Evolutionary conservation across 2,113 vertebrate genomes (phyloP).

Genomic region (Emberiza fucata): DNA sequence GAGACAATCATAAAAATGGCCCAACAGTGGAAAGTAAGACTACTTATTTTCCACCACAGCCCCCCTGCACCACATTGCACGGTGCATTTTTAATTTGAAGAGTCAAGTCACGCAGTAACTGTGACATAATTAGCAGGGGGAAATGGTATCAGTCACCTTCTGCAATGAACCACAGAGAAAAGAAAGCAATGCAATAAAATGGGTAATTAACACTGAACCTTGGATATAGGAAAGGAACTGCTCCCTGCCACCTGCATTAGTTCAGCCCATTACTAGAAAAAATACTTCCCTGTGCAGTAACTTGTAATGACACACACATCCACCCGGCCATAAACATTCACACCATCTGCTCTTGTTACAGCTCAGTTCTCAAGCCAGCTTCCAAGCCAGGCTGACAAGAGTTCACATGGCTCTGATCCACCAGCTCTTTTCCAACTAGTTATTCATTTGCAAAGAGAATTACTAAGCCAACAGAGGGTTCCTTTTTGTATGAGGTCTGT

Average conservation of each 20-base stretch:
- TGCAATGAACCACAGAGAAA: not conserved
- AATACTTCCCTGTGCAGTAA: not conserved
- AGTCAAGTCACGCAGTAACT: not conserved
- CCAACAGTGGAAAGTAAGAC: not conserved
- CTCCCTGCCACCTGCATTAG: slow-evolving; percentile 7
- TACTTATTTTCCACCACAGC: not conserved
- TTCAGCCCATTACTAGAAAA: not conserved
- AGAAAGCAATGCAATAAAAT: slow-evolving; percentile 8
- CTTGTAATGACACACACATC: not conserved
- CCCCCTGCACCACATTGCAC: not conserved
- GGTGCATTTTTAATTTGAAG: not conserved
- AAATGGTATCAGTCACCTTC: not conserved
- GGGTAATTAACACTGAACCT: slow-evolving; percentile 13
- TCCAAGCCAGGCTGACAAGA: slow-evolving; percentile 28
- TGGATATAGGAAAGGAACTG: not conserved
- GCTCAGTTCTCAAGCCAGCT: slow-evolving; percentile 24
- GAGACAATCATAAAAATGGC: not conserved
- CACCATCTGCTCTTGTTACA: slow-evolving; percentile 49
- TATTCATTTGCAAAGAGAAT: slow-evolving; percentile 33
- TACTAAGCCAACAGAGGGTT: slow-evolving; percentile 3
- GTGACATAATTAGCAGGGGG: not conserved
- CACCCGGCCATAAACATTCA: slow-evolving; percentile 26
- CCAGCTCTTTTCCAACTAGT: slow-evolving; percentile 25
- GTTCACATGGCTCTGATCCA: slow-evolving; percentile 49
- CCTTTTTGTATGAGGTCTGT: not conserved